phyloP scores from a whole-genome alignment of 2,797 vertebrate genomes.

The Hephaestus fuliginosus region DNA sequence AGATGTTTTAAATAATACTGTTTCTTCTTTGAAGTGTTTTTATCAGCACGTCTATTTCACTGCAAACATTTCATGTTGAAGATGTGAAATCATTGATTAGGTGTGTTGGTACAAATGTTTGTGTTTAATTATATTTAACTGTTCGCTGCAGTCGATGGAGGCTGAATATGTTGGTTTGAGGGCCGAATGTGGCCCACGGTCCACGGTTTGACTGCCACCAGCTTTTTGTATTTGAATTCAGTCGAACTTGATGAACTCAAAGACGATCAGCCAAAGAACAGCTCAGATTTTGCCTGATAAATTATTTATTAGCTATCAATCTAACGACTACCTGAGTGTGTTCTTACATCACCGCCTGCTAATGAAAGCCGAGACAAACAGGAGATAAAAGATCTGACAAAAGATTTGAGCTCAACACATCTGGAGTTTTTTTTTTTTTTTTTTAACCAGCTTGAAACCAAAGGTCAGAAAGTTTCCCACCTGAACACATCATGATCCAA shows the following conservation, averaged over 20 bases:
- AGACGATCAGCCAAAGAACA: slow-evolving; percentile 4
- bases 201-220: too few relatives aligned
- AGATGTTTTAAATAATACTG: too few relatives aligned
- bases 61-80: too few relatives aligned
- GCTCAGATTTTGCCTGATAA: slow-evolving; percentile 29
- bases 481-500: not conserved
- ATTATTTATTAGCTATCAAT: slow-evolving; percentile 38
- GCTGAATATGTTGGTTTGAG: not conserved
- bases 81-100: too few relatives aligned
- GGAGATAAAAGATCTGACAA: slow-evolving; percentile 13
- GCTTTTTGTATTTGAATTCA: not conserved
- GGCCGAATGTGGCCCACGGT: too few relatives aligned
- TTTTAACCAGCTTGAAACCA: not conserved
- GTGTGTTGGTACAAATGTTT: too few relatives aligned
- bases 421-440: not conserved
- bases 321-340: slow-evolving; percentile 42
- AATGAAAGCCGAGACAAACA: slow-evolving; percentile 20
- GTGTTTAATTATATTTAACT: too few relatives aligned
- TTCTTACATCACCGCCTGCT: slow-evolving; percentile 24
- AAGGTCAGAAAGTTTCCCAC: not conserved
- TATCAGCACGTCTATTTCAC: too few relatives aligned
- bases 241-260: not conserved
- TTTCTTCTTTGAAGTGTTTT: too few relatives aligned
- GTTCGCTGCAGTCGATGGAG: too few relatives aligned
- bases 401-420: not conserved